A percentile compares a stretch with the other conserved stretches of the same genome.
Evolutionary conservation across 1,140 invertebrate genomes (phyloP).

Genomic region (Drosophila littoralis): DNA sequence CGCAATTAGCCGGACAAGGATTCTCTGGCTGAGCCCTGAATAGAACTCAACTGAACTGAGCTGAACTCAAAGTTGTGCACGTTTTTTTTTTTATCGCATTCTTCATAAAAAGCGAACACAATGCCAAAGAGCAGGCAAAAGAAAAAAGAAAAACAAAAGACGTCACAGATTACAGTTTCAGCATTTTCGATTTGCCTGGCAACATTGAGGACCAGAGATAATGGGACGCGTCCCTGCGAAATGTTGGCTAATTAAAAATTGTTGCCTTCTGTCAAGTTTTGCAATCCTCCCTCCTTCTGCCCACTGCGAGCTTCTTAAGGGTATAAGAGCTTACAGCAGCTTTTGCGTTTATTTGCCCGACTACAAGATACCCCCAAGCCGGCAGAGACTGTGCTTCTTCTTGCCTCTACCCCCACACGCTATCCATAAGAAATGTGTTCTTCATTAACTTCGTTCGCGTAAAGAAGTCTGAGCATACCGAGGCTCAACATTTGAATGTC

Average conservation of each 20-base stretch:
- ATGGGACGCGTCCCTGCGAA: conserved; percentile 5
- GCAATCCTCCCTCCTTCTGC: not conserved
- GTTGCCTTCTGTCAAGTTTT: conserved; percentile 17
- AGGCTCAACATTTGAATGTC: no score
- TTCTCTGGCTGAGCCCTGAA: conserved; percentile 2
- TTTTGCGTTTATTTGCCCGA: no score
- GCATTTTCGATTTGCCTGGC: conserved; percentile 33
- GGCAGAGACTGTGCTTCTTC: no score
- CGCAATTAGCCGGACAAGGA: conserved; percentile 23
- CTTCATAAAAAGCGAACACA: not conserved
- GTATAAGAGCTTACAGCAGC: not conserved
- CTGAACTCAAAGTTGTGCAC: not conserved
- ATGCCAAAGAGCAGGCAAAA: not conserved
- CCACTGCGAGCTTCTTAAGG: not conserved
- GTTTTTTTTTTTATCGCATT: not conserved
- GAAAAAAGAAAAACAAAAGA: not conserved
- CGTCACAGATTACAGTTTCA: conserved; percentile 32
- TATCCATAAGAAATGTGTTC: no score
- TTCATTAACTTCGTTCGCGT: no score
- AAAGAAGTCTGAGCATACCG: no score
- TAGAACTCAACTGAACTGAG: conserved; percentile 11
- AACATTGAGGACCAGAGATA: conserved; percentile 15
- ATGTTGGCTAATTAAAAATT: conserved; percentile 60
- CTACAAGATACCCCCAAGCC: no score
- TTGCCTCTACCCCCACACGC: no score